Conservation (phyloP, 2,797 vertebrate genomes). For the Falco cherrug region DNA sequence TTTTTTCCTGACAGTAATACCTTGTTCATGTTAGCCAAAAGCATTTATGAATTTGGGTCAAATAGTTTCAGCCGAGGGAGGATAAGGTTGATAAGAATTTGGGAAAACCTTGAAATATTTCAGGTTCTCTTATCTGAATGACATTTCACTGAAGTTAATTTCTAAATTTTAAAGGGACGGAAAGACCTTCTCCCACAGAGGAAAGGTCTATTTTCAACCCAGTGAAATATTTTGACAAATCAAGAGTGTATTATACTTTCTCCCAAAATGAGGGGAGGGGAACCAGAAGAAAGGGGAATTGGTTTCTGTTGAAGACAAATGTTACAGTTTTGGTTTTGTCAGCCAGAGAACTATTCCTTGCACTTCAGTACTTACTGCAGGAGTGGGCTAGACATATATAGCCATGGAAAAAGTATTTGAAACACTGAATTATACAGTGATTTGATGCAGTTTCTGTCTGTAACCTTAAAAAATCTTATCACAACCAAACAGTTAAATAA, state of each 20-base stretch:
- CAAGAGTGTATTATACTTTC: background rate
- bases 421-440: slow-evolving; percentile 9
- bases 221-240: slow-evolving; percentile 2
- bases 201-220: background rate
- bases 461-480: slow-evolving; percentile 50
- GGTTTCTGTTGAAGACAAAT: background rate
- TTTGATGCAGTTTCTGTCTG: slow-evolving; percentile 2
- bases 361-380: background rate
- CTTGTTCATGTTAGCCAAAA: background rate
- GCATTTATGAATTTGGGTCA: slow-evolving; percentile 19
- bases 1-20: background rate
- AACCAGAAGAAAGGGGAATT: background rate
- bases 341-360: background rate
- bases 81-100: slow-evolving; percentile 21
- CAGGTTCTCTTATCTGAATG: slow-evolving; percentile 6
- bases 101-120: slow-evolving; percentile 24
- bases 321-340: background rate
- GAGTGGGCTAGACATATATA: background rate
- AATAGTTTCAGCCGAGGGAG: background rate
- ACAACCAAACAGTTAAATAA: background rate
- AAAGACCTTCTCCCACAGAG: background rate
- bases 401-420: background rate
- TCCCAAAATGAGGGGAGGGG: background rate
- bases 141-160: background rate
- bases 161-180: background rate